A percentile compares a stretch with the other conserved stretches of the same genome.
These are phyloP conservation scores for Neodiprion pinetum DNA, from an alignment of 1,140 invertebrate species.

Conservation along the genomic window DNA sequence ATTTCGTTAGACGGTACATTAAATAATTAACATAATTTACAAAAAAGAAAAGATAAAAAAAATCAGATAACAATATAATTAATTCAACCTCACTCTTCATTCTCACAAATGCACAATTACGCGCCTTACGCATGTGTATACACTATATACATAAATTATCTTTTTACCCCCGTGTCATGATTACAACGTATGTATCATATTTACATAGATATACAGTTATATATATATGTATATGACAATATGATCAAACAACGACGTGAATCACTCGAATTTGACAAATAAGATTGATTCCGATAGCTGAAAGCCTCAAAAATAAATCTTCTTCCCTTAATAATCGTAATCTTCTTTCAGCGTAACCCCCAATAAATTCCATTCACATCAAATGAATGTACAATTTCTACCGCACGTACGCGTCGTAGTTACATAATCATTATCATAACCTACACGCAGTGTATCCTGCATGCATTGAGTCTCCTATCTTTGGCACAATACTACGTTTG, in stretches of 20 bases:
- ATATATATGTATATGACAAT: too few species aligned
- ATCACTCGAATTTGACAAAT: too few species aligned
- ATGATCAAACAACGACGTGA: too few species aligned
- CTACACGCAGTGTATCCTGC: conserved; percentile 26
- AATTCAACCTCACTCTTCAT: conserved; percentile 30
- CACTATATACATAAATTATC: neutral
- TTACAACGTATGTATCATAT: neutral
- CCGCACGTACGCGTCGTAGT: neutral
- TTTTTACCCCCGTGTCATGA: neutral
- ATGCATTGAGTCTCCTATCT: conserved; percentile 51
- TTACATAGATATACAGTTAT: too few species aligned
- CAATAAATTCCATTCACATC: too few species aligned
- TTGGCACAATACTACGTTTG: conserved; percentile 48
- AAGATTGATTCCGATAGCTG: too few species aligned
- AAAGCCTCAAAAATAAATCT: too few species aligned
- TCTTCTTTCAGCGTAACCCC: too few species aligned
- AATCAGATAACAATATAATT: conserved; percentile 20
- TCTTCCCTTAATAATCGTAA: too few species aligned
- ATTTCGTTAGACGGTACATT: conserved; percentile 42
- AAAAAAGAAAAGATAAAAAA: conserved; percentile 26
- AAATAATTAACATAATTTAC: conserved; percentile 35
- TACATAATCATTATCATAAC: neutral
- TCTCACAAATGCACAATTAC: conserved; percentile 14
- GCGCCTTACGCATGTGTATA: conserved; percentile 19
- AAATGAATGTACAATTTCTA: neutral